Base-by-base conservation (phyloP, 53 echinoderm and acorn worm species). In the Crossaster papposus region DNA sequence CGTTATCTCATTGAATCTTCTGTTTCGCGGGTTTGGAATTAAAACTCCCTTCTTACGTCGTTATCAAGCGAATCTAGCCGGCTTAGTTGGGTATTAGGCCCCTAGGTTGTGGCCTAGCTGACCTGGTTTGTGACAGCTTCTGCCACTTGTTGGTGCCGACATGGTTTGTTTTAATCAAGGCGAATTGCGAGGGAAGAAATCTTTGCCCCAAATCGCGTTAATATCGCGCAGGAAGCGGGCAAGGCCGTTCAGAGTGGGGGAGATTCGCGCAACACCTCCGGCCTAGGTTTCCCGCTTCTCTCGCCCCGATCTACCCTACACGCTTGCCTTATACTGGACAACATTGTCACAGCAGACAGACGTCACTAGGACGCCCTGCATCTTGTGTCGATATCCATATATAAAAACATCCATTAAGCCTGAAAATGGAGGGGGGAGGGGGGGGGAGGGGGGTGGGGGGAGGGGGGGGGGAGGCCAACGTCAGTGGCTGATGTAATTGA, bases 121-220 rank as follows among this genome's bases (percentile, higher is more conserved):
- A 85, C 85, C 85, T 73, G 22, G 26, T 51, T 78, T 51, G 10
- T 85, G 72, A 72, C 85, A 34, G 24, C 51, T 1, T n/a, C 34
- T 73, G 73, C 33, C 85, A 85, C 54, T 71, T 85, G 30, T 15
- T 50, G 53, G 51, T 51, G 33, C 72, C 18, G 15, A 73, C 72
- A 53, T 73, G 53, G 15, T 73, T 85, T 53, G 52, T 85, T 51
- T 85, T 85, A 85, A 85, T 85, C 85, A 85, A 85, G 73, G 85
- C 32, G 73, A 85, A 51, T 73, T 1, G 73, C 53, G 20, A 36
- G 35, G 26, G 8, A n/a, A n/a, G 65, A 81, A 70, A 85, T 72
- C 72, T 82, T 44, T 68, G 54, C 51, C n/a, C 37, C 51, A 54
- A 72, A 85, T 72, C 85, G 73, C 54, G 72, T 30, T 72, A 54